Evolutionary conservation across 2,113 vertebrate species (phyloP).

Genomic region (Clarias magur): DNA sequence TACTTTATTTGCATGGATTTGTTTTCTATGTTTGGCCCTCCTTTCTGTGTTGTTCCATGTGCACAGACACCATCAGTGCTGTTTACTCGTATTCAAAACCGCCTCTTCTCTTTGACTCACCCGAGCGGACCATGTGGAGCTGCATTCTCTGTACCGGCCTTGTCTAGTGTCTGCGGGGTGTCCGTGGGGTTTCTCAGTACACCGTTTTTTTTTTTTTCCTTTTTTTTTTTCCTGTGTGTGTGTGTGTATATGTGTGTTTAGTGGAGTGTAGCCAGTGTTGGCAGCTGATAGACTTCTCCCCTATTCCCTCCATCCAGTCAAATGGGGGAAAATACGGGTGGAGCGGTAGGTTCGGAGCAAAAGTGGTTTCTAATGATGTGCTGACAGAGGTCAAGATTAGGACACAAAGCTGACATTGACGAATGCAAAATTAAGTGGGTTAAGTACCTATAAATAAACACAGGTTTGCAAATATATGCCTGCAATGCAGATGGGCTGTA

Average conservation of each 20-base stretch:
- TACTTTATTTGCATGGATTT: conserved; percentile 31
- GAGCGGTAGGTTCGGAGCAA: conserved; percentile 39
- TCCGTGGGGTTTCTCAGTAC: conserved; percentile 9
- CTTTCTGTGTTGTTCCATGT: conserved; percentile 18
- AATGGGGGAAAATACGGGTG: conserved; percentile 34
- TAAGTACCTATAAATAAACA: conserved; percentile 72
- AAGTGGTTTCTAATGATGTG: conserved; percentile 71
- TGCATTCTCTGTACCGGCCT: conserved; percentile 25
- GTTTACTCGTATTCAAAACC: conserved; percentile 31
- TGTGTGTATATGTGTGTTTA: background rate
- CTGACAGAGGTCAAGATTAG: conserved; percentile 70
- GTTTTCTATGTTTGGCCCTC: conserved; percentile 21
- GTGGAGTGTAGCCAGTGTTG: background rate
- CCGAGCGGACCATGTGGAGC: conserved; percentile 20
- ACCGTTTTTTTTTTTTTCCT: background rate
- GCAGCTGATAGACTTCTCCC: conserved; percentile 36
- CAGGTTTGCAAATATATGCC: conserved; percentile 45
- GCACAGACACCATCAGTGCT: conserved; percentile 19
- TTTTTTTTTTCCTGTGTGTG: background rate
- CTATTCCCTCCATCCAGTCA: conserved; percentile 19
- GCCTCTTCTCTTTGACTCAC: background rate
- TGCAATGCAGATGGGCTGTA: conserved; percentile 44
- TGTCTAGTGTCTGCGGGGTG: conserved; percentile 20
- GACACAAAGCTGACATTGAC: conserved; percentile 67
- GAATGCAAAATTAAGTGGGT: conserved; percentile 70